Conservation (phyloP, 2,888 invertebrate species). For the Epinotia bilunana region DNA sequence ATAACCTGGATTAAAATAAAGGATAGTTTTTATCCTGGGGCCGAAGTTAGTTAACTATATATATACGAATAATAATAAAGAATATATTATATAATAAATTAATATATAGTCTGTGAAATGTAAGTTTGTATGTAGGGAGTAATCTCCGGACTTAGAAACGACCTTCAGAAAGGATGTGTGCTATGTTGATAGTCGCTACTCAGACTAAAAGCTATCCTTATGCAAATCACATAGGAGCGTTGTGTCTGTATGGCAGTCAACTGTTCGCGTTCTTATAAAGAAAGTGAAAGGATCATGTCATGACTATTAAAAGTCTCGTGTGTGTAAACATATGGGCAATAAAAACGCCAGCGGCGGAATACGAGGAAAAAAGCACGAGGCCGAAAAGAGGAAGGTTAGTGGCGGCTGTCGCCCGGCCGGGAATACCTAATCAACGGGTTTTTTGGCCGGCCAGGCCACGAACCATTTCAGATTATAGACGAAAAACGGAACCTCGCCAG, state of each 20-base stretch:
- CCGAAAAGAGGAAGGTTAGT: slow-evolving; percentile 7
- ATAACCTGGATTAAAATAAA: too few species aligned
- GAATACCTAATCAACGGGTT: slow-evolving; percentile 12
- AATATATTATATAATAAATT: too few species aligned
- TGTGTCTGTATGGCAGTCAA: too few species aligned
- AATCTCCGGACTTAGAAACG: too few species aligned
- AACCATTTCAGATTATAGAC: neutral
- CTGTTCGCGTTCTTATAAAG: neutral
- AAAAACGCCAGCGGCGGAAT: neutral
- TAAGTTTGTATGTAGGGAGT: too few species aligned
- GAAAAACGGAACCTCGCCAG: too few species aligned
- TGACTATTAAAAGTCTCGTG: neutral
- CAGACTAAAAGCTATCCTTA: neutral
- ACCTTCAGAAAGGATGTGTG: too few species aligned
- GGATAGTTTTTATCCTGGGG: too few species aligned
- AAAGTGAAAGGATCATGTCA: neutral
- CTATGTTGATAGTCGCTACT: neutral
- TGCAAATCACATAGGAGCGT: neutral
- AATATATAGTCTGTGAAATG: too few species aligned
- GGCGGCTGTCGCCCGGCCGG: neutral
- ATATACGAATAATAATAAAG: too few species aligned
- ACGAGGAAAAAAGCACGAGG: slow-evolving; percentile 10
- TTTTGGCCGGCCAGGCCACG: neutral
- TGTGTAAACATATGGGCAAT: neutral
- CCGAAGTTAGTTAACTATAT: too few species aligned